These are phyloP conservation scores for Bombus fervidus DNA, from an alignment of 1,140 invertebrate genomes.

Conservation along the genomic window DNA sequence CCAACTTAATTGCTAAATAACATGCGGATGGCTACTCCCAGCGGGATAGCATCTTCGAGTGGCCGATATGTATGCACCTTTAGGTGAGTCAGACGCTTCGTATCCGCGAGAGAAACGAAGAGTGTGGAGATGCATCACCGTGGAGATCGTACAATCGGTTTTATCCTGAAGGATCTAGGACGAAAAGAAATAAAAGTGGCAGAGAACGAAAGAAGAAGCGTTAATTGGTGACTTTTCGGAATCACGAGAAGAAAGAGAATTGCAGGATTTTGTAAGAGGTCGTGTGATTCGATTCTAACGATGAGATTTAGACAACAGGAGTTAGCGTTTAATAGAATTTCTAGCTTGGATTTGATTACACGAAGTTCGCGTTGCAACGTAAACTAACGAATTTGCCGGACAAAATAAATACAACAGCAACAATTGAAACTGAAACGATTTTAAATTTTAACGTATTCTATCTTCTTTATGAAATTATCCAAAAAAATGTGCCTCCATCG, in stretches of 20 bases:
- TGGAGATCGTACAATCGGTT: neutral
- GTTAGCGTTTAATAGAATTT: neutral
- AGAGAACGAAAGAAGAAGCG: neutral
- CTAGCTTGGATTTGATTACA: neutral
- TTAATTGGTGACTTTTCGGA: slow-evolving; percentile 9
- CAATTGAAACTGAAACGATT: too few relatives aligned
- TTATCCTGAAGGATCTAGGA: neutral
- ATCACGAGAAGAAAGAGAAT: neutral
- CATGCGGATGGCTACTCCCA: accelerated
- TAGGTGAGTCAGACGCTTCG: too few relatives aligned
- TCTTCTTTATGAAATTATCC: too few relatives aligned
- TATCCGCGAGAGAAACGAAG: neutral
- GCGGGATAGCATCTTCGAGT: too few relatives aligned
- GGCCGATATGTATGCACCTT: neutral
- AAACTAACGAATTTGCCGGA: too few relatives aligned
- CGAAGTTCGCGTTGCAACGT: neutral
- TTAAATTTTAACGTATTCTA: too few relatives aligned
- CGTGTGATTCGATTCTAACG: slow-evolving; percentile 9
- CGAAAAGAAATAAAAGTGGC: neutral
- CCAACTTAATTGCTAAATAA: too few relatives aligned
- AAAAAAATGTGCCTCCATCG: too few relatives aligned
- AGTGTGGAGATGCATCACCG: neutral
- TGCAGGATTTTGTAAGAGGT: neutral
- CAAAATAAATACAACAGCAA: too few relatives aligned
- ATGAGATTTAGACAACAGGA: neutral